Evolutionary conservation across 2,888 invertebrate species (phyloP).

Genomic region (Acleris cristana): DNA sequence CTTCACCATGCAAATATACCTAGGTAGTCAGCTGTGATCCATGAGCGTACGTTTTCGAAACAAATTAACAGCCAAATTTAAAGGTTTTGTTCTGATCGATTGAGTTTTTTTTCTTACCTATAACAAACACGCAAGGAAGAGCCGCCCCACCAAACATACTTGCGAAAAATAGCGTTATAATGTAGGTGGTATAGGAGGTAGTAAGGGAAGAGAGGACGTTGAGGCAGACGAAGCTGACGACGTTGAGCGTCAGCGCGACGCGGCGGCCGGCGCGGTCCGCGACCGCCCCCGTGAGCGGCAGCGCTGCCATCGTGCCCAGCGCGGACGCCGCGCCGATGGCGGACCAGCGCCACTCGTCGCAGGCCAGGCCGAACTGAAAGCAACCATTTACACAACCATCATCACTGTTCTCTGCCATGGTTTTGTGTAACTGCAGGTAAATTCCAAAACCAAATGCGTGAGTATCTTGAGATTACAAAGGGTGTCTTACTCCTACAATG

Average conservation of each 20-base stretch:
- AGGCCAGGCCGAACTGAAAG: slow-evolving; percentile 27
- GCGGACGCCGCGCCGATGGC: slow-evolving; percentile 13
- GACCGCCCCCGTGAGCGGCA: slow-evolving; percentile 13
- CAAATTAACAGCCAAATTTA: too few species aligned
- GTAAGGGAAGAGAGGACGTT: slow-evolving; percentile 1
- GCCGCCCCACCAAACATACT: not conserved
- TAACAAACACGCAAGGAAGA: not conserved
- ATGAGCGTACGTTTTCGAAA: too few species aligned
- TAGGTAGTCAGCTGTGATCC: too few species aligned
- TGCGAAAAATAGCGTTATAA: slow-evolving; percentile 13
- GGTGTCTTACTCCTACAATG: too few species aligned
- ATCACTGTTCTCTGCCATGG: not conserved
- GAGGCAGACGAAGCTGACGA: slow-evolving; percentile 20
- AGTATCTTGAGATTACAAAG: too few species aligned
- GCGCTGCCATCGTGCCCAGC: slow-evolving; percentile 6
- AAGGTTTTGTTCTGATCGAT: too few species aligned
- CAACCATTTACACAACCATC: not conserved
- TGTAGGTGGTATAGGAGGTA: slow-evolving; percentile 11
- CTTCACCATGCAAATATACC: too few species aligned
- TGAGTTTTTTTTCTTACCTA: slow-evolving; percentile 9
- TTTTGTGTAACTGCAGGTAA: not conserved
- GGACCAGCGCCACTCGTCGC: slow-evolving; percentile 33
- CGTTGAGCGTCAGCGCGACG: slow-evolving; percentile 11
- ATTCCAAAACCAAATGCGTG: too few species aligned
- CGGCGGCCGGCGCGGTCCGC: slow-evolving; percentile 29